phyloP scores from a whole-genome alignment of 2,797 vertebrate species.

The Psittacula echo region DNA sequence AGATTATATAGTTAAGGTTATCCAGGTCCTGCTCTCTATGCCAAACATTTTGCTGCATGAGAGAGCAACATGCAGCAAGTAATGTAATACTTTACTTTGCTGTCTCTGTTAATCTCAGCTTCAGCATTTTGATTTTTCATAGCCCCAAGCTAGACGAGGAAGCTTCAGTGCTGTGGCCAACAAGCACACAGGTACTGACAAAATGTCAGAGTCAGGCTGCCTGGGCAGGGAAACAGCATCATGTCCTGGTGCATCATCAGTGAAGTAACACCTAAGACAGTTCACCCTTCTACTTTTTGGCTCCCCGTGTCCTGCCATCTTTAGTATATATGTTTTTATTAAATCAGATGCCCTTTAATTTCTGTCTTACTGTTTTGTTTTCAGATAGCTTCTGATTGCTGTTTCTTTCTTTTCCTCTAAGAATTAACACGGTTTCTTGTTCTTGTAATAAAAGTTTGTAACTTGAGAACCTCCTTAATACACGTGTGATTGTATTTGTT shows the following conservation, averaged over 20 bases:
- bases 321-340: background rate
- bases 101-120: background rate
- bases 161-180: background rate
- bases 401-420: background rate
- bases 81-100: background rate
- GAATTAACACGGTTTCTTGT: background rate
- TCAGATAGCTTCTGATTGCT: background rate
- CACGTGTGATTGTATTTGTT: background rate
- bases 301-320: background rate
- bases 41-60: background rate
- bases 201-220: background rate
- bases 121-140: background rate
- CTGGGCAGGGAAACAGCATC: background rate
- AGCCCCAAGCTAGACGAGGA: background rate
- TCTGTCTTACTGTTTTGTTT: background rate
- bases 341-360: background rate
- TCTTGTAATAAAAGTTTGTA: slow-evolving; percentile 38
- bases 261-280: background rate
- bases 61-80: background rate
- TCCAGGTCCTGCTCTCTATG: background rate
- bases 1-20: background rate
- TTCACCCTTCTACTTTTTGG: background rate
- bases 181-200: background rate
- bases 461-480: slow-evolving; percentile 17
- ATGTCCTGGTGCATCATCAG: background rate